Conservation (phyloP, 2,888 invertebrate genomes). For the Hybos culiciformis region DNA sequence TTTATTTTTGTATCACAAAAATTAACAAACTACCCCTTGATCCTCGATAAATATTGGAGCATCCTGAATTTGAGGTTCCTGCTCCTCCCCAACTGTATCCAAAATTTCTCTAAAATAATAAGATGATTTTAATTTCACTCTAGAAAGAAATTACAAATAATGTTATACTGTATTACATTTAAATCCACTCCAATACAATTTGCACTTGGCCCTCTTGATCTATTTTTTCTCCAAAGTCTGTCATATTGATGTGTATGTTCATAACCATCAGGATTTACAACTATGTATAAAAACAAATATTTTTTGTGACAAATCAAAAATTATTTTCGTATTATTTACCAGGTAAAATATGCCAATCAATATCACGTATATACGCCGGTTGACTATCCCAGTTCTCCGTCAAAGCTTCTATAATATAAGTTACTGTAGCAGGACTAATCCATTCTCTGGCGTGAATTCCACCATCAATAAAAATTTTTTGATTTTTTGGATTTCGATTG, state of each 20-base stretch:
- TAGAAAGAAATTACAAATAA: too few species aligned
- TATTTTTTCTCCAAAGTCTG: constrained; percentile 72
- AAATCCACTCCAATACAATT: constrained; percentile 65
- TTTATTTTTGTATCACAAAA: too few species aligned
- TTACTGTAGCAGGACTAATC: constrained; percentile 68
- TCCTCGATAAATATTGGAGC: constrained; percentile 70
- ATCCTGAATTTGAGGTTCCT: constrained; percentile 72
- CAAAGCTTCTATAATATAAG: constrained; percentile 58
- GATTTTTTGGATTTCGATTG: constrained; percentile 46
- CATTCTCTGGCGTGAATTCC: constrained; percentile 85
- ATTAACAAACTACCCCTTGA: too few species aligned
- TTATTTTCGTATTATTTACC: constrained; percentile 18
- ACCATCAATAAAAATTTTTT: constrained; percentile 59
- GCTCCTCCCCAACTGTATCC: constrained; percentile 78
- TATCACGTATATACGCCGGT: constrained; percentile 54
- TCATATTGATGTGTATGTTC: constrained; percentile 69
- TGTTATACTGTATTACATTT: too few species aligned
- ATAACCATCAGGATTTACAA: constrained; percentile 73
- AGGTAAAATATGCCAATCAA: too few species aligned
- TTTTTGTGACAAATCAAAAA: constrained; percentile 12
- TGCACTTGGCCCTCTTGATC: constrained; percentile 42
- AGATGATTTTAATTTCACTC: too few species aligned
- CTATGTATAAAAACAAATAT: neutral
- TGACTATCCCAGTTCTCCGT: constrained; percentile 52
- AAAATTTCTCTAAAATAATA: too few species aligned